A percentile compares a stretch with the other conserved stretches of the same genome.
Evolutionary conservation across 2,888 invertebrate genomes (phyloP).

Genomic region (Netelia fuscicornis): DNA sequence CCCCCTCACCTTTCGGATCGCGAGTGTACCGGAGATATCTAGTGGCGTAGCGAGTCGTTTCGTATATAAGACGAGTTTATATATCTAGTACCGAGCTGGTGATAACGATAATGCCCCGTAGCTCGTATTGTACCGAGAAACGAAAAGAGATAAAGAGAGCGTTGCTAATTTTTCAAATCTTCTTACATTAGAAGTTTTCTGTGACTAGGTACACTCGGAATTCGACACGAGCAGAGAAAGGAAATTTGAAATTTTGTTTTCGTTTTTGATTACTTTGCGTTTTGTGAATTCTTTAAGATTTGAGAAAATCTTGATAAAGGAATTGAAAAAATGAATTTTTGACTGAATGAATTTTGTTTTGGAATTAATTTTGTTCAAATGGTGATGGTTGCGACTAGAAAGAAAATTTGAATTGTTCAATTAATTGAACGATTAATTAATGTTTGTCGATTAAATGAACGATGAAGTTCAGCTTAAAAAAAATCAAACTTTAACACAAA

Average conservation of each 20-base stretch:
- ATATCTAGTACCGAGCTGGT: slow-evolving; percentile 3
- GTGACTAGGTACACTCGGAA: too few species aligned
- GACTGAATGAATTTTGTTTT: too few species aligned
- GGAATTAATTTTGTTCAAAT: too few species aligned
- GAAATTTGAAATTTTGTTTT: too few species aligned
- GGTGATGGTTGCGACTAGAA: neutral
- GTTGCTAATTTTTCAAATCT: slow-evolving; percentile 22
- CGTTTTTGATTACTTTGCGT: too few species aligned
- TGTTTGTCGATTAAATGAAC: neutral
- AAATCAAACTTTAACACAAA: too few species aligned
- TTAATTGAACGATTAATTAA: neutral
- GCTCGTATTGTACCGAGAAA: slow-evolving; percentile 26
- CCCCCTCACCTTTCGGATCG: neutral
- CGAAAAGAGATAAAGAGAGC: slow-evolving; percentile 2
- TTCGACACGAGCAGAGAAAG: too few species aligned
- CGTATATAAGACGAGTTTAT: slow-evolving; percentile 36
- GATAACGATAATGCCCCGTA: slow-evolving; percentile 61
- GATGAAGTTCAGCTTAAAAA: neutral
- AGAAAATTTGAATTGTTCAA: neutral
- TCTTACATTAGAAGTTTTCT: neutral
- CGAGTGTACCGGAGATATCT: neutral
- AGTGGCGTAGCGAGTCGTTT: slow-evolving; percentile 30
- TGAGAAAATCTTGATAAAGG: too few species aligned
- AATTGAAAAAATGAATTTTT: too few species aligned
- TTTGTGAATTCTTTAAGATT: too few species aligned